Conservation (phyloP, 2,113 vertebrate species). For the Dicerorhinus sumatrensis region DNA sequence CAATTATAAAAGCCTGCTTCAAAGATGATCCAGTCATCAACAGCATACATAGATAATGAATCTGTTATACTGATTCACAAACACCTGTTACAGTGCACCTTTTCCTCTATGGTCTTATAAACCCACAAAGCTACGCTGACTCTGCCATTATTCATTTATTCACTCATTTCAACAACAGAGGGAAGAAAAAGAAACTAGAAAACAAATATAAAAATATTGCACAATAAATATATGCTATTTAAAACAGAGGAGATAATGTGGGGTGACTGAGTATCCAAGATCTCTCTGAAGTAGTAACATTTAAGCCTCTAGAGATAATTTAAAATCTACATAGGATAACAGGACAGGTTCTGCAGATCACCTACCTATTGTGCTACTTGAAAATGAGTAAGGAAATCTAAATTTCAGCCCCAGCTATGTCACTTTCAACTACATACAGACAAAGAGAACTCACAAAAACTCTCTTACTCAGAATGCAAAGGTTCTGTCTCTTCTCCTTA, state of each 20-base stretch:
- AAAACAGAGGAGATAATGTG: background rate
- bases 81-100: background rate
- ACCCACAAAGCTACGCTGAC: background rate
- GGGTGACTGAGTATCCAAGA: background rate
- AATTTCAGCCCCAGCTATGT: no score
- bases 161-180: background rate
- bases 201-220: background rate
- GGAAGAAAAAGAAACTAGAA: background rate
- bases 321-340: background rate
- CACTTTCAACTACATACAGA: background rate
- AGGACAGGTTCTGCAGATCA: background rate
- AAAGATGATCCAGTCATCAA: background rate
- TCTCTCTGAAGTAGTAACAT: background rate
- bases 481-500: background rate
- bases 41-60: background rate
- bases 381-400: background rate
- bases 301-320: background rate
- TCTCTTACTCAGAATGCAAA: background rate
- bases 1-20: background rate
- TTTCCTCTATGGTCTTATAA: background rate
- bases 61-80: background rate
- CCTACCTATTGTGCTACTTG: background rate
- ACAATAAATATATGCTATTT: background rate
- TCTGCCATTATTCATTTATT: background rate
- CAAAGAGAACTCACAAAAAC: background rate